Evolutionary conservation across 2,888 invertebrate genomes (phyloP).

Genomic region (Amiota minor): DNA sequence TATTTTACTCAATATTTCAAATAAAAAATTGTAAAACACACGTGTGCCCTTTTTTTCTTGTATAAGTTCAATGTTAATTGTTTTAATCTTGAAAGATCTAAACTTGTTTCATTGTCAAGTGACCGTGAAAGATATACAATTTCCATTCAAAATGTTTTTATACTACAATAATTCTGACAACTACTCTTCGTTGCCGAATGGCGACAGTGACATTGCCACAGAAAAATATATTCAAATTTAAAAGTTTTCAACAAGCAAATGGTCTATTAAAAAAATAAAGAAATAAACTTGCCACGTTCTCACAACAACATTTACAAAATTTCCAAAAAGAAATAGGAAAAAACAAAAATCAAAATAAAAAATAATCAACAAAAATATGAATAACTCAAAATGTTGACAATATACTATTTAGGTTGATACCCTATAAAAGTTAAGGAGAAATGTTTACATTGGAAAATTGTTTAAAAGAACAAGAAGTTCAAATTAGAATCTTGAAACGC

Average conservation of each 20-base stretch:
- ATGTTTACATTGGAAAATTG: no score
- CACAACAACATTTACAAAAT: conserved; percentile 41
- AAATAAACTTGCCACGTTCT: conserved; percentile 58
- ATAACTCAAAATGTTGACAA: not conserved
- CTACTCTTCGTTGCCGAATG: conserved; percentile 21
- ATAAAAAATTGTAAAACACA: not conserved
- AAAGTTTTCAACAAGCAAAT: conserved; percentile 42
- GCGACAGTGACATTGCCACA: conserved; percentile 52
- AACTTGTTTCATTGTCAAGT: conserved; percentile 29
- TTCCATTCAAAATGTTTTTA: conserved; percentile 33
- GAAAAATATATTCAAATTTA: conserved; percentile 4
- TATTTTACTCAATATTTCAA: not conserved
- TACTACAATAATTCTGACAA: conserved; percentile 47
- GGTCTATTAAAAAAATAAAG: conserved; percentile 52
- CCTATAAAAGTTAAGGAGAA: not conserved
- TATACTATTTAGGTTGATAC: no score
- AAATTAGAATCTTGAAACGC: no score
- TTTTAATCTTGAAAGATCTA: conserved; percentile 31
- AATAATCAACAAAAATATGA: conserved; percentile 38
- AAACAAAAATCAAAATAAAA: not conserved
- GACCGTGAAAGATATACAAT: conserved; percentile 34
- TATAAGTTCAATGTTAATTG: not conserved
- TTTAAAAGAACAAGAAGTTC: no score
- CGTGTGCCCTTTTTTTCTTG: not conserved
- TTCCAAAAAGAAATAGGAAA: conserved; percentile 31